phyloP scores from a whole-genome alignment of 2,888 invertebrate genomes.

The Acronicta psi region DNA sequence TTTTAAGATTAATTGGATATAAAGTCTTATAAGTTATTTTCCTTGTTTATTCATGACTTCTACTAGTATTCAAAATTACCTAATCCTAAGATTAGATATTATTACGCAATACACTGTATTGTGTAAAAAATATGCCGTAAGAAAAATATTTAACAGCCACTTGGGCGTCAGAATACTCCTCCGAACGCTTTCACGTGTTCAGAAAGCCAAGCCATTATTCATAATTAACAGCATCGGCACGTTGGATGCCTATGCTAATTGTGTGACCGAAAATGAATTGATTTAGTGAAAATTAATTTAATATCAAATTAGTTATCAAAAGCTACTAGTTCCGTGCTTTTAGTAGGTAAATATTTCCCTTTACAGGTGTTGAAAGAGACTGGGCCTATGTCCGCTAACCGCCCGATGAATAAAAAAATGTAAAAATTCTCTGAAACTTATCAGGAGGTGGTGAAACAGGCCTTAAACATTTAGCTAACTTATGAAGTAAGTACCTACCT shows the following conservation, averaged over 20 bases:
- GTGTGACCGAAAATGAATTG: background rate
- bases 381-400: too few relatives aligned
- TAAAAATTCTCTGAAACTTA: too few relatives aligned
- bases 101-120: too few relatives aligned
- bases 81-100: too few relatives aligned
- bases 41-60: constrained; percentile 18
- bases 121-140: too few relatives aligned
- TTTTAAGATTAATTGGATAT: constrained; percentile 26
- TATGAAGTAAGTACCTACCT: too few relatives aligned
- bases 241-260: background rate
- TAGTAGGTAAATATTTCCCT: background rate
- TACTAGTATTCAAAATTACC: too few relatives aligned
- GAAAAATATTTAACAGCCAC: too few relatives aligned
- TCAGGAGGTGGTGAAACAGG: too few relatives aligned
- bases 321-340: constrained; percentile 19
- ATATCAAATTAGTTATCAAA: constrained; percentile 34
- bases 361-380: too few relatives aligned
- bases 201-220: background rate
- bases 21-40: constrained; percentile 17
- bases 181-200: background rate
- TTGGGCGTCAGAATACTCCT: background rate
- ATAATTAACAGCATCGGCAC: background rate
- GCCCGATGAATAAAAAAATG: too few relatives aligned
- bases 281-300: background rate
- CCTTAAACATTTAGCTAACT: too few relatives aligned